These are phyloP conservation scores for Agrochola circellaris DNA, from an alignment of 2,888 invertebrate genomes.

Conservation along the genomic window DNA sequence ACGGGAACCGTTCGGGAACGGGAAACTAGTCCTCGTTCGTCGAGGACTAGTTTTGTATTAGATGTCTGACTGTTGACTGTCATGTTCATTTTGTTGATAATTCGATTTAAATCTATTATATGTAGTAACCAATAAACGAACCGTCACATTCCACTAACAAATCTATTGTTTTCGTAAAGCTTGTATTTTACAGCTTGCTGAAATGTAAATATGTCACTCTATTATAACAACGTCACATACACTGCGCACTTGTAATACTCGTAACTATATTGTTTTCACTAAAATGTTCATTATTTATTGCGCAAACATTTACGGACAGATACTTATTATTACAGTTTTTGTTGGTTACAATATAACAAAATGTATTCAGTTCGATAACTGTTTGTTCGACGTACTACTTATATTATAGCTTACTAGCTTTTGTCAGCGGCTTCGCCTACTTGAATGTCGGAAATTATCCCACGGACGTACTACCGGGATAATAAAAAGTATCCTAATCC, in stretches of 20 bases:
- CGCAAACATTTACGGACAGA: constrained; percentile 16
- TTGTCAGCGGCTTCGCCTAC: too few species aligned
- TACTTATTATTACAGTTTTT: constrained; percentile 10
- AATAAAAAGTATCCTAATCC: too few species aligned
- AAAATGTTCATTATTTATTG: constrained; percentile 40
- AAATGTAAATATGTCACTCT: constrained; percentile 38
- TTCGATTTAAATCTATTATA: not conserved
- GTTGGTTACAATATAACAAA: constrained; percentile 6
- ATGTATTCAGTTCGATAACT: not conserved
- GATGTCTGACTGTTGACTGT: too few species aligned
- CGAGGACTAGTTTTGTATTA: too few species aligned
- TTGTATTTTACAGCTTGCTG: constrained; percentile 15
- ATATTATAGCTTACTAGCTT: too few species aligned
- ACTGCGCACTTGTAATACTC: constrained; percentile 18
- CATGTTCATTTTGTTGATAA: not conserved
- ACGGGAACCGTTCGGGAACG: too few species aligned
- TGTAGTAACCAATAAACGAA: not conserved
- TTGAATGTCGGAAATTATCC: too few species aligned
- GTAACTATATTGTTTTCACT: constrained; percentile 42
- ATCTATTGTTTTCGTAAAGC: constrained; percentile 3
- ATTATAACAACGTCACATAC: constrained; percentile 43
- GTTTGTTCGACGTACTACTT: not conserved
- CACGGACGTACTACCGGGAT: too few species aligned
- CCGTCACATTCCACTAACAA: constrained; percentile 5
- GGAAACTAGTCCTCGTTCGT: too few species aligned